Percentiles rank a stretch among this genome's conserved stretches.
Conservation (phyloP, 2,113 vertebrate genomes). For the Tachysurus vachellii region DNA sequence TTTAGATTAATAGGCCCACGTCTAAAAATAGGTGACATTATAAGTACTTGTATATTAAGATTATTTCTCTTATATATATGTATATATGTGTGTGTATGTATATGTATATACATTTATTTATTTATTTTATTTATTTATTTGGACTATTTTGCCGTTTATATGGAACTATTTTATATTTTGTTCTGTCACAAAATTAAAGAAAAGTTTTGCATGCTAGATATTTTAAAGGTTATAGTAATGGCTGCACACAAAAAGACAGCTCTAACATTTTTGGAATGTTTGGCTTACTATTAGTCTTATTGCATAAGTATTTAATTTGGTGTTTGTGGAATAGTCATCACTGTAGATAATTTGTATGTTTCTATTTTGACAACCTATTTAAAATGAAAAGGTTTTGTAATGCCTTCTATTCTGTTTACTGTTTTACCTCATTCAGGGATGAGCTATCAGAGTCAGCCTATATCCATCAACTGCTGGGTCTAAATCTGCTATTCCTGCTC, state of each 20-base stretch:
- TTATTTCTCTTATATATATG: no score
- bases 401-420: neutral
- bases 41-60: neutral
- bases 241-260: neutral
- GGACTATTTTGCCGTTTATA: neutral
- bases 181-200: neutral
- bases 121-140: no score
- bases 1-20: neutral
- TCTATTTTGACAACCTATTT: neutral
- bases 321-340: neutral
- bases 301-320: neutral
- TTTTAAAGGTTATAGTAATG: neutral
- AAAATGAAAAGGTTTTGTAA: neutral
- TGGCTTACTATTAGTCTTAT: neutral
- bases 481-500: conserved; percentile 93
- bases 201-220: neutral
- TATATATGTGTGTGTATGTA: no score
- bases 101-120: no score
- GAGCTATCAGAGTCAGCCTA: conserved; percentile 88
- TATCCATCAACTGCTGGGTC: conserved; percentile 89
- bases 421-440: conserved; percentile 68
- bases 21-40: neutral
- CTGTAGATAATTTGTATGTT: neutral
- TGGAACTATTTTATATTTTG: neutral
- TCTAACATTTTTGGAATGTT: neutral